A percentile compares a stretch with the other conserved stretches of the same genome.
Evolutionary conservation across 2,888 invertebrate genomes (phyloP).

Genomic region (Habrosyne pyritoides): DNA sequence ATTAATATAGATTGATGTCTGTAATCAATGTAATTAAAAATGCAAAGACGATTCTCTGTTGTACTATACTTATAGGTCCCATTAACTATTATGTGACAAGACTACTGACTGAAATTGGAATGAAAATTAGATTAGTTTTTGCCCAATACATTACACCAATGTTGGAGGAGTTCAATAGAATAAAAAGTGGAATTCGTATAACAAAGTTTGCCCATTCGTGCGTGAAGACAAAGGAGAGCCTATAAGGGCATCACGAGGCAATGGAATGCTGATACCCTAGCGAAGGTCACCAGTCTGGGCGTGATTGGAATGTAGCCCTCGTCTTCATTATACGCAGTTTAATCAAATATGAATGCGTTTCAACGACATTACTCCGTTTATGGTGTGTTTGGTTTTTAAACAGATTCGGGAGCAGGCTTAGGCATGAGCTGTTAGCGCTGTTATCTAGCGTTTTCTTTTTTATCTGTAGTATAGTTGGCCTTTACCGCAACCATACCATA

Average conservation of each 20-base stretch:
- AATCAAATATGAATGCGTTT: slow-evolving; percentile 1
- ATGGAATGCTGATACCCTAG: slow-evolving; percentile 36
- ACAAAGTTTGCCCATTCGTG: slow-evolving; percentile 24
- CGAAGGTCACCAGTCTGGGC: slow-evolving; percentile 52
- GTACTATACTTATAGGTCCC: background rate
- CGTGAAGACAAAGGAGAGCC: slow-evolving; percentile 47
- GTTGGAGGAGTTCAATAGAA: slow-evolving; percentile 8
- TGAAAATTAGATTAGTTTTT: background rate
- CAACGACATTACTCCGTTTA: slow-evolving; percentile 1
- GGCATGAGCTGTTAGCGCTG: background rate
- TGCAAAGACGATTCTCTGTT: background rate
- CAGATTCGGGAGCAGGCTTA: background rate
- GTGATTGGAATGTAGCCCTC: slow-evolving; percentile 35
- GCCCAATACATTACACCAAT: background rate
- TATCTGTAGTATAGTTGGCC: too few species aligned
- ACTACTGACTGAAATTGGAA: too few species aligned
- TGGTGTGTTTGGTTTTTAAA: slow-evolving; percentile 1
- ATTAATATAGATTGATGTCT: slow-evolving; percentile 3
- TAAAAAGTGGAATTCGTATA: slow-evolving; percentile 17
- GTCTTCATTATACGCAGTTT: slow-evolving; percentile 3
- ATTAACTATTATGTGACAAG: too few species aligned
- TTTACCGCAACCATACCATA: too few species aligned
- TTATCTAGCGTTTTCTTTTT: too few species aligned
- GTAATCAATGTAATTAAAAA: background rate
- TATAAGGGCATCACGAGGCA: slow-evolving; percentile 38